phyloP scores from a whole-genome alignment of 23 tunicate genomes.

The Styela clava region DNA sequence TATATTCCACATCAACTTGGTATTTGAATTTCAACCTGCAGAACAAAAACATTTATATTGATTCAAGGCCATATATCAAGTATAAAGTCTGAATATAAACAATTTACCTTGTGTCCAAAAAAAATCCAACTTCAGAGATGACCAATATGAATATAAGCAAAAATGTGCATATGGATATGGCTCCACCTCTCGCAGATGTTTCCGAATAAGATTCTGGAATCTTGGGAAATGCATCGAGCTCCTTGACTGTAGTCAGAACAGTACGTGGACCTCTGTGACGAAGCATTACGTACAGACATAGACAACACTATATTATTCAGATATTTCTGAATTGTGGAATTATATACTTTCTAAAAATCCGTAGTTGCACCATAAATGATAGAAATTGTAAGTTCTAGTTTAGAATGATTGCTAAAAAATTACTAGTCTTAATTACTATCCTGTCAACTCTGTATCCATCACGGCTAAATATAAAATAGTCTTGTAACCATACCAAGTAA shows the following conservation, averaged over 20 bases:
- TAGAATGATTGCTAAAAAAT: no score
- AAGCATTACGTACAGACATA: no score
- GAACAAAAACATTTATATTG: background rate
- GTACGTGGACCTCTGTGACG: conserved; percentile 59
- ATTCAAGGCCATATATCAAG: background rate
- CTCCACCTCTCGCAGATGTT: conserved; percentile 57
- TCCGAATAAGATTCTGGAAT: conserved; percentile 60
- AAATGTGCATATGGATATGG: conserved; percentile 42
- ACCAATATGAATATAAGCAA: conserved; percentile 37
- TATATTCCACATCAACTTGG: conserved; percentile 62
- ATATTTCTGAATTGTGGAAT: no score
- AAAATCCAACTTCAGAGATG: conserved; percentile 46
- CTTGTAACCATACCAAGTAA: no score
- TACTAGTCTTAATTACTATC: no score
- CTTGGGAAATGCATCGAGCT: conserved; percentile 70
- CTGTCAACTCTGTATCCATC: no score
- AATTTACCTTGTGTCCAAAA: conserved; percentile 42
- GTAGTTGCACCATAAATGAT: no score
- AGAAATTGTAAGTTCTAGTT: no score
- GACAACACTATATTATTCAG: no score
- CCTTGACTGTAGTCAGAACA: conserved; percentile 42
- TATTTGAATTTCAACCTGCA: conserved; percentile 56
- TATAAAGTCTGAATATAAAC: background rate
- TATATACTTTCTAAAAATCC: no score
- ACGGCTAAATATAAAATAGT: no score